These are phyloP conservation scores for Pteropus alecto DNA, from an alignment of 2,113 vertebrate genomes.

Conservation along the genomic window DNA sequence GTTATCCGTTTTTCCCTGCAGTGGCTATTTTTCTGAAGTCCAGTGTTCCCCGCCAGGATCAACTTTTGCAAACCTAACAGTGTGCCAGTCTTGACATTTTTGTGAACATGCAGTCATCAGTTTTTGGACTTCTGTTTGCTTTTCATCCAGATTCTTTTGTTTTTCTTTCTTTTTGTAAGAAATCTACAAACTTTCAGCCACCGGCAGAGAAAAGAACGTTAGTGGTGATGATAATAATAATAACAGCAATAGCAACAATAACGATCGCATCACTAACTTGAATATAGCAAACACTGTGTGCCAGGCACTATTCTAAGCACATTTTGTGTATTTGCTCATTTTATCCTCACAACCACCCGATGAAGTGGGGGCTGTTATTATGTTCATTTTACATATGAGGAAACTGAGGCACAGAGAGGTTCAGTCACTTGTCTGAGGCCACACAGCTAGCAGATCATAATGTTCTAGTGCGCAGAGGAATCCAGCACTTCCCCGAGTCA, in stretches of 20 bases:
- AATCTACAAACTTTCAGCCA: background rate
- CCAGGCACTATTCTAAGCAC: background rate
- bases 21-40: background rate
- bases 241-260: background rate
- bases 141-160: background rate
- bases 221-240: background rate
- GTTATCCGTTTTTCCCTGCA: background rate
- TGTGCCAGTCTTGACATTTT: background rate
- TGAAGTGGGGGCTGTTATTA: background rate
- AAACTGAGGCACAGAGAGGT: background rate
- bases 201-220: background rate
- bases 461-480: background rate
- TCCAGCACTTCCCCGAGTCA: background rate
- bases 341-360: background rate
- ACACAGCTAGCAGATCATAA: background rate
- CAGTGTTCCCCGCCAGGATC: background rate
- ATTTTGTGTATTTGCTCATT: background rate
- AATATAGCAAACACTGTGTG: background rate
- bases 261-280: background rate
- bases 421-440: background rate
- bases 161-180: background rate
- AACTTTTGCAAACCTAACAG: background rate
- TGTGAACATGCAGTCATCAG: background rate
- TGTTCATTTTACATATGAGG: background rate
- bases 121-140: background rate